Percentiles rank a stretch among this genome's conserved stretches.
Conservation (phyloP, 2,888 invertebrate species). For the Ferdinandea cuprea region DNA sequence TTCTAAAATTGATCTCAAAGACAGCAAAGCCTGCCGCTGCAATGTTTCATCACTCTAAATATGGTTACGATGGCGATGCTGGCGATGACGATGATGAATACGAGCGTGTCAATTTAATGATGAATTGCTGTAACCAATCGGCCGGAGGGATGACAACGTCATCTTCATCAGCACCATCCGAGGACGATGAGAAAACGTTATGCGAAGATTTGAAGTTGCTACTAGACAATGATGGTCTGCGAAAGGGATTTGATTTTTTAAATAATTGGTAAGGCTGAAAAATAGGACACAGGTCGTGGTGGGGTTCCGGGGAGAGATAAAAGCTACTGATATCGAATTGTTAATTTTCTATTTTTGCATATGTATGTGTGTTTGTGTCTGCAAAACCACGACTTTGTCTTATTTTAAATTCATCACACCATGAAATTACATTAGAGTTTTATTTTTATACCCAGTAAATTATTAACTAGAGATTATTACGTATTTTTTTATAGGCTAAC, state of each 20-base stretch:
- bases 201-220: conserved; percentile 77
- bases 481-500: too few species aligned
- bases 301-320: conserved; percentile 43
- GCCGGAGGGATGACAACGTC: conserved; percentile 73
- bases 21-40: conserved; percentile 46
- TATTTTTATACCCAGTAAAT: conserved; percentile 9
- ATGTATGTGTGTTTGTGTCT: too few species aligned
- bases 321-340: conserved; percentile 40
- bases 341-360: conserved; percentile 16
- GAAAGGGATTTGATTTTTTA: conserved; percentile 79
- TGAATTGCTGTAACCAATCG: conserved; percentile 67
- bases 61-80: conserved; percentile 45
- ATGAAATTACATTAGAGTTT: not conserved
- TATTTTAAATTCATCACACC: not conserved
- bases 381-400: not conserved
- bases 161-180: conserved; percentile 76
- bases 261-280: conserved; percentile 78
- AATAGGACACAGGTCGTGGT: not conserved
- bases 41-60: conserved; percentile 56
- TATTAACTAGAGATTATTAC: too few species aligned
- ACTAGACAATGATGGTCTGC: conserved; percentile 76
- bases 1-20: conserved; percentile 63
- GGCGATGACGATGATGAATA: conserved; percentile 65
- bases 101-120: conserved; percentile 65
- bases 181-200: conserved; percentile 76